Evolutionary conservation across 2,888 invertebrate genomes (phyloP), one percentile per base, ranked within the genome.

Genomic region (Dastarcus helophoroides): DNA sequence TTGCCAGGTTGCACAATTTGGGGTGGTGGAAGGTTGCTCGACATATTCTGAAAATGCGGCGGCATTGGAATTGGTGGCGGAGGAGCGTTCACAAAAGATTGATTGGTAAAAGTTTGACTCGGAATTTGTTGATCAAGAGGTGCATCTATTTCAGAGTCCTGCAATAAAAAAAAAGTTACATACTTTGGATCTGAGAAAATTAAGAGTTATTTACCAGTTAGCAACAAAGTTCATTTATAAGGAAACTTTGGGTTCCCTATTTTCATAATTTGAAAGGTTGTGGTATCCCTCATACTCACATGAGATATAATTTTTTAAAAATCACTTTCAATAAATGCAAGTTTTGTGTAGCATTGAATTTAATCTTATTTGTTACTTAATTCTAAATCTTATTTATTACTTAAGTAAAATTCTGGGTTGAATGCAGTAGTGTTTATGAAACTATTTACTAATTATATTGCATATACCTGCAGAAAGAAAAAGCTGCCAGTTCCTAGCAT

Each of bases 81-180:
- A 12, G 68, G 67, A 42, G 64, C 67, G 22, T 67, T 63, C 49
- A 72, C 67, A 57, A 76, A 86, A 53, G 76, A 80, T 56, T 84
- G 85, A 62, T 88, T 88, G 32, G 85, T 86, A 60, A 81, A 88
- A 24, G 85, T 86, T 62, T 85, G 84, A 14, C 80, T 74, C 13
- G 83, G 81, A 51, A 88, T 85, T 21, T 63, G 62, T 42, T 69
- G 70, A 23, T 62, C 63, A 1, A 81, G 79, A 11, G 35, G 23
- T 29, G 79, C 76, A 56, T 86, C 86, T 41, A 86, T 68, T 62
- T 90, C 90, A 12, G 90, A 90, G 52, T 93, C 61, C 55, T 59
- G 35, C 17, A 50, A 49, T 23, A 4, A 7, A 9, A 4, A 11
- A 23, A 23, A n/a, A 4, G 10, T 9, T 23, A 4, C 6, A 23